Evolutionary conservation across 2,888 invertebrate species (phyloP), one percentile per base, ranked within the genome.

Genomic region (Scaptomyza caliginosa): DNA sequence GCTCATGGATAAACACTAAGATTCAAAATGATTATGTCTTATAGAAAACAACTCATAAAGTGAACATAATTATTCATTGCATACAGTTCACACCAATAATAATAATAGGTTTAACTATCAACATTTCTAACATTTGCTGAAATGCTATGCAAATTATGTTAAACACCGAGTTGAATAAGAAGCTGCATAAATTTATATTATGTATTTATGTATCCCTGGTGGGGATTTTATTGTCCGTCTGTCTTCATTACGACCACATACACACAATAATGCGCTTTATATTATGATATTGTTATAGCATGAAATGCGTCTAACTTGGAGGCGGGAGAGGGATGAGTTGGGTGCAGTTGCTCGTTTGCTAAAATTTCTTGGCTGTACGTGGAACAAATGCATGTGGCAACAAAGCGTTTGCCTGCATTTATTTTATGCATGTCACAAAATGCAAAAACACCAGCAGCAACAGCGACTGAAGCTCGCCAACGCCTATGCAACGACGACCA

Each of bases 341-440:
- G 8, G 21, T n/a, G 42, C 30, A 43, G 48, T 43, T 38, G 46
- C 46, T 42, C 7, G 50, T 8, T 46, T 54, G 67, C 65, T 79
- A 70, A 67, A 69, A 77, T 63, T 69, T 49, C 67, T 65, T 60
- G 39, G 69, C 43, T 54, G 66, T 77, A 13, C n/a, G 30, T 26
- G 17, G 17, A 26, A 17, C 11, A 78, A 77, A 77, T 80, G 74
- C 64, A 57, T 69, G 64, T 63, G 68, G 50, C 62, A 65, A 2
- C 65, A 67, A 62, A 51, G 70, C 77, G 57, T 71, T 74, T 62
- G 8, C 17, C 40, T 62, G 60, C 73, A 78, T 70, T 70, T 60
- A 78, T 81, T 77, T 75, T 54, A 45, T 45, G 48, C 65, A 65
- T 73, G 73, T 70, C 67, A 69, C 69, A 70, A 74, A 74, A 74